These are phyloP conservation scores for Drosophila santomea DNA, from an alignment of 1,140 invertebrate genomes.

Conservation along the genomic window DNA sequence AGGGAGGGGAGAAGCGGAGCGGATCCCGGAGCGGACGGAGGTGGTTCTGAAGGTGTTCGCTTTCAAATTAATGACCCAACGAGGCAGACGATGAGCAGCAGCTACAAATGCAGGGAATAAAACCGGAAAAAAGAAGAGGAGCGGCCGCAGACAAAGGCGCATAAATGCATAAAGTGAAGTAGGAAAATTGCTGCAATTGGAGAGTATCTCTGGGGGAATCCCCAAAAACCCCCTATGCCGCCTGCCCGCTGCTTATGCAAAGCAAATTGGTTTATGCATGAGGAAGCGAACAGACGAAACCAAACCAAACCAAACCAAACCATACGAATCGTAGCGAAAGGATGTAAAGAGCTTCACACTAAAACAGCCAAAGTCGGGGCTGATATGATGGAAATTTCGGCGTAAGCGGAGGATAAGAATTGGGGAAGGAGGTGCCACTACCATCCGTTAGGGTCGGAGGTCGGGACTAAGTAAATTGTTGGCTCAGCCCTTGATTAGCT, in stretches of 20 bases:
- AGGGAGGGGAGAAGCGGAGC: background rate
- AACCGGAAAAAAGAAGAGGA: slow-evolving; percentile 50
- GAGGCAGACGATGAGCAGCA: slow-evolving; percentile 58
- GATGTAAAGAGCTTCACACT: slow-evolving; percentile 66
- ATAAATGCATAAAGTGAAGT: slow-evolving; percentile 78
- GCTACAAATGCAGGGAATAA: slow-evolving; percentile 16
- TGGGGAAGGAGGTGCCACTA: background rate
- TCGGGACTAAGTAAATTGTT: slow-evolving; percentile 76
- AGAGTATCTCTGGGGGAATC: slow-evolving; percentile 32
- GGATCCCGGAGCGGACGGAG: background rate
- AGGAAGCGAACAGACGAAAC: slow-evolving; percentile 50
- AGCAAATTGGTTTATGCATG: slow-evolving; percentile 81
- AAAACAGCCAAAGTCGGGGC: slow-evolving; percentile 22
- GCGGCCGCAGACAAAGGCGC: slow-evolving; percentile 76
- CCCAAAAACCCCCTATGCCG: background rate
- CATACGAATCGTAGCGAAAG: slow-evolving; percentile 25
- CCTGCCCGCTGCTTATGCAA: slow-evolving; percentile 60
- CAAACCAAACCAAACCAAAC: background rate
- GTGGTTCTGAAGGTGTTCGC: slow-evolving; percentile 47
- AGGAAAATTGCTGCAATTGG: slow-evolving; percentile 70
- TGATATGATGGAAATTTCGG: slow-evolving; percentile 63
- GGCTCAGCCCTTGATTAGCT: slow-evolving; percentile 80
- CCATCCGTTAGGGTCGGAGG: slow-evolving; percentile 15
- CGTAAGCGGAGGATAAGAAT: slow-evolving; percentile 8
- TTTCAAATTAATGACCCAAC: slow-evolving; percentile 78